Evolutionary conservation across 2,113 vertebrate genomes (phyloP).

Genomic region (Lanius ludovicianus): DNA sequence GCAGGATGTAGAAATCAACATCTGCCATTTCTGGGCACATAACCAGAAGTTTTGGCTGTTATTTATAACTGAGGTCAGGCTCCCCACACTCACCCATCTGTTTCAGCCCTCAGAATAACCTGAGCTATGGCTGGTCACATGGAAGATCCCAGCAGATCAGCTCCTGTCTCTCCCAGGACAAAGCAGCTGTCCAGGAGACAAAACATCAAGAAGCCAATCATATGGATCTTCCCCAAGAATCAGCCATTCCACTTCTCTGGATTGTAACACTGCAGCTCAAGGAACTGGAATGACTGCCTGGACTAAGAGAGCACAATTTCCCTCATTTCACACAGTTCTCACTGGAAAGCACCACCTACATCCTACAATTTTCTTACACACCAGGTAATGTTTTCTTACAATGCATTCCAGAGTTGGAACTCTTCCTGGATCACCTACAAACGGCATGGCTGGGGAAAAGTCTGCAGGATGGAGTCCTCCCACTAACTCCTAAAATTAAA

Average conservation of each 20-base stretch:
- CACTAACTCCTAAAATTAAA: neutral
- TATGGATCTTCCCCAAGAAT: neutral
- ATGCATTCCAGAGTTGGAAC: neutral
- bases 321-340: neutral
- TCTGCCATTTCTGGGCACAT: neutral
- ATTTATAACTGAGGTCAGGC: neutral
- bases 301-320: neutral
- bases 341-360: neutral
- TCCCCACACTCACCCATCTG: neutral
- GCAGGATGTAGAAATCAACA: neutral
- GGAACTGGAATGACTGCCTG: neutral
- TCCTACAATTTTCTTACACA: neutral
- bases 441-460: neutral
- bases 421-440: neutral
- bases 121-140: neutral
- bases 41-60: neutral
- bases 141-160: neutral
- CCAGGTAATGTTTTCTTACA: neutral
- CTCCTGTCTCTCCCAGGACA: neutral
- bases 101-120: neutral
- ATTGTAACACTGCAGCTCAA: neutral
- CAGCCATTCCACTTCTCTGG: neutral
- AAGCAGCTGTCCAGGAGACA: neutral
- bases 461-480: neutral
- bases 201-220: neutral